Evolutionary conservation across 1,140 invertebrate genomes (phyloP), one percentile per base, ranked within the genome.

Genomic region (Macrobrachium rosenbergii): DNA sequence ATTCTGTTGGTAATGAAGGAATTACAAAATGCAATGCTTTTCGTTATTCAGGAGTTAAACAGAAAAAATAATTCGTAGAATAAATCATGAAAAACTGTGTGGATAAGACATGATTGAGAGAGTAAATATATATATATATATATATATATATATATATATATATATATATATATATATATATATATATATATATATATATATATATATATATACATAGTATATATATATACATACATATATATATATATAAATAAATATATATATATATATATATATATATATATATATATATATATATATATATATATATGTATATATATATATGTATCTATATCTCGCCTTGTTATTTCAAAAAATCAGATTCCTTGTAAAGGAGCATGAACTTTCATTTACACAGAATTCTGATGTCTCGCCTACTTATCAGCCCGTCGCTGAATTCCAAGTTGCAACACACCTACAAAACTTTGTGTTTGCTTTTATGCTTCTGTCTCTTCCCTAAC

Each of bases 161-260:
- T 69, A 69, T 69, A 69, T 69, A 69, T 69, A 23, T 69, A 69
- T 69, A 23, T 69, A 69, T 69, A 23, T 21, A 69, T 69, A 23
- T 23, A 69, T 69, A 69, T 69, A 69, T 69, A 69, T 69, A 69
- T 21, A 69, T 69, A 69, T 69, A 69, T 69, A 69, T 69, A 69
- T 69, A 69, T 69, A 69, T 69, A 69, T 69, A 69, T 21, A 69
- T 69, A 69, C n/a, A 69, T 69, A 69, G n/a, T 69, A 69, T 19
- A 69, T n/a, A 69, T 19, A 69, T 69, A 69, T 69, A 69, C 2
- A 69, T n/a, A 69, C n/a, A 69, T 17, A 19, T 23, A 3, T 69
- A 21, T 23, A 69, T 21, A 69, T 69, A 69, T 69, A 69, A 0
- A 69, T 69, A 69, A 0, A 69, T 69, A 69, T 23, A 69, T 69